Evolutionary conservation across 2,888 invertebrate species (phyloP).

Genomic region (Lathronympha strigana): DNA sequence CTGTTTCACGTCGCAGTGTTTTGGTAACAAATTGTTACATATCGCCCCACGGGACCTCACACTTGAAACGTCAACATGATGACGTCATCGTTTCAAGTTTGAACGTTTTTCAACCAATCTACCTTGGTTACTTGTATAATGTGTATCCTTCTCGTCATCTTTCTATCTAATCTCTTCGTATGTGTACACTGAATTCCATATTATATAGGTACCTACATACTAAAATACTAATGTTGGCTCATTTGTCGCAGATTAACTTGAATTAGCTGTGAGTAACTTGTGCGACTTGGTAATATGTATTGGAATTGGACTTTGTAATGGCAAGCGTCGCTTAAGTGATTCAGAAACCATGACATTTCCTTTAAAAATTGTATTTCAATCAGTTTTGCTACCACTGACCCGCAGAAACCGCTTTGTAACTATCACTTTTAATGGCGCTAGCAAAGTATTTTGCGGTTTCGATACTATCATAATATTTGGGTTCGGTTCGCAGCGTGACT

Average conservation of each 20-base stretch:
- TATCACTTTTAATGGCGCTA: constrained; percentile 79
- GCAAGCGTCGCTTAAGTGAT: constrained; percentile 4
- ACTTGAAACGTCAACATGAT: constrained; percentile 70
- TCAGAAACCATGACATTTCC: constrained; percentile 25
- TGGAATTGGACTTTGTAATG: neutral
- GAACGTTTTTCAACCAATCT: neutral
- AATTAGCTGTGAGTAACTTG: too few species aligned
- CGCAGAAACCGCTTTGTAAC: constrained; percentile 72
- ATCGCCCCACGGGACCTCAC: constrained; percentile 75
- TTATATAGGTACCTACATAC: too few species aligned
- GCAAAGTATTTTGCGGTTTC: constrained; percentile 77
- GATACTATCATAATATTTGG: constrained; percentile 70
- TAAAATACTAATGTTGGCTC: too few species aligned
- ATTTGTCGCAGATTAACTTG: too few species aligned
- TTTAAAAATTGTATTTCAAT: constrained; percentile 7
- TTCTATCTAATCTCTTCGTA: neutral
- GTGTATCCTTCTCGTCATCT: neutral
- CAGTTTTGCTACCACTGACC: constrained; percentile 50
- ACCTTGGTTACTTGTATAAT: too few species aligned
- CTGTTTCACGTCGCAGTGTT: constrained; percentile 76
- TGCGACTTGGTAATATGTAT: too few species aligned
- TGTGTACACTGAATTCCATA: too few species aligned
- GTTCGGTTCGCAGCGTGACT: constrained; percentile 53
- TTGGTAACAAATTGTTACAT: constrained; percentile 79
- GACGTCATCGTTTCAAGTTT: constrained; percentile 62